These are phyloP conservation scores for Heterodera carotae DNA, from an alignment of 1,140 invertebrate genomes.

Conservation along the genomic window DNA sequence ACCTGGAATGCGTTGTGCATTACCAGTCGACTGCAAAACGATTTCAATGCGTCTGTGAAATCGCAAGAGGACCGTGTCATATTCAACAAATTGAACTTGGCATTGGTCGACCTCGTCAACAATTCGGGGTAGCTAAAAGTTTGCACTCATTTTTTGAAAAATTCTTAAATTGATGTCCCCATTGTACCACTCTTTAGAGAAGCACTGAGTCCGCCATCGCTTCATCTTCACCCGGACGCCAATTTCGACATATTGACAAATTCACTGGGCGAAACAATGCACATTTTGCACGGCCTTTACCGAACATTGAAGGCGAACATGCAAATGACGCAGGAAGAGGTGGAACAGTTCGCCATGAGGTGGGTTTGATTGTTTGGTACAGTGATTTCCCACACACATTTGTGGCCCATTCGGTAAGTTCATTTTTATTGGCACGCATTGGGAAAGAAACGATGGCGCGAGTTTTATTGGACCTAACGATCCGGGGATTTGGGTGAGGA, in stretches of 20 bases:
- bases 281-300: slow-evolving; percentile 44
- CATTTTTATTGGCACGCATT: not conserved
- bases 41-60: slow-evolving; percentile 40
- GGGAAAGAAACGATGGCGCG: no score
- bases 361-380: not conserved
- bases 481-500: no score
- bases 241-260: slow-evolving; percentile 43
- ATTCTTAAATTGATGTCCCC: not conserved
- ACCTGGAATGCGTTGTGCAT: slow-evolving; percentile 65
- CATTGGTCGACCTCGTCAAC: slow-evolving; percentile 62
- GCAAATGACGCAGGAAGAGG: slow-evolving; percentile 46
- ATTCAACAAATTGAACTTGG: slow-evolving; percentile 59
- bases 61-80: slow-evolving; percentile 59
- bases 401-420: not conserved
- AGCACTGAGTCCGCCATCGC: slow-evolving; percentile 44
- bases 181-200: slow-evolving; percentile 31
- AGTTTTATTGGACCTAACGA: no score
- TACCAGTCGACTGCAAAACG: slow-evolving; percentile 57
- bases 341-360: slow-evolving; percentile 35
- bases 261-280: slow-evolving; percentile 44
- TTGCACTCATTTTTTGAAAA: not conserved
- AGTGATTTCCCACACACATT: not conserved
- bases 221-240: slow-evolving; percentile 42
- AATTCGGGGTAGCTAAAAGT: slow-evolving; percentile 39
- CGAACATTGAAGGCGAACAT: slow-evolving; percentile 40